Evolutionary conservation across 1,140 invertebrate species (phyloP), one percentile per base, ranked within the genome.

Genomic region (Colletes gigas): DNA sequence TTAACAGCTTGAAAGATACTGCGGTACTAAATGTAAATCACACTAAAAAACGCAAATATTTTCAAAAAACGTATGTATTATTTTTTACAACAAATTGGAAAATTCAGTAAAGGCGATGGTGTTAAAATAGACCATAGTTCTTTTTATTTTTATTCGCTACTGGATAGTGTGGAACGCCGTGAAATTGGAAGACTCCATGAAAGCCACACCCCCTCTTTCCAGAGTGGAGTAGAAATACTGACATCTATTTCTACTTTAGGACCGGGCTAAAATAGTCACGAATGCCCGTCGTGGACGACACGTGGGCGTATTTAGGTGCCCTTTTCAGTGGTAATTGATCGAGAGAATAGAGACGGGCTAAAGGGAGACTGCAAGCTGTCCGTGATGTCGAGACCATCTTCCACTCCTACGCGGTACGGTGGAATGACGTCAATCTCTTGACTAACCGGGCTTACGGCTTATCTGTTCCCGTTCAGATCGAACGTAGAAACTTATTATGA

Each of bases 371-470:
- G 14, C 41, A 10, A 57, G 57, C 44, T 75, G 60, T 14, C 12
- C 19, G 59, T 50, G 60, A 67, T 66, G 62, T 19, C 19, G 21
- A 12, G 12, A 3, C 19, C 52, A 52, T 67, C 50, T n/a, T 66
- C 30, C 30, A 19, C 72, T 71, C 84, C 81, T 70, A 86, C 81
- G 84, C 39, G 15, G 77, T 47, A 65, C 62, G 9, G 59, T 77
- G 19, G 73, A 54, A 41, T 87, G 85, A 87, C 85, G 85, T 87
- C 84, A 87, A 78, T 67, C 73, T 52, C 60, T 50, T 47, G 83
- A 59, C 62, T 47, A 47, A 47, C 69, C 17, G 44, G 62, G 65
- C 79, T 67, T 66, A n/a, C 59, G 47, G 50, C 17, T 80, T 55
- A 54, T 66, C 50, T 17, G 41, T 21, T 55, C n/a, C 55, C 67